Base-by-base conservation (phyloP, 2,888 invertebrate genomes). In the Rhingia campestris region DNA sequence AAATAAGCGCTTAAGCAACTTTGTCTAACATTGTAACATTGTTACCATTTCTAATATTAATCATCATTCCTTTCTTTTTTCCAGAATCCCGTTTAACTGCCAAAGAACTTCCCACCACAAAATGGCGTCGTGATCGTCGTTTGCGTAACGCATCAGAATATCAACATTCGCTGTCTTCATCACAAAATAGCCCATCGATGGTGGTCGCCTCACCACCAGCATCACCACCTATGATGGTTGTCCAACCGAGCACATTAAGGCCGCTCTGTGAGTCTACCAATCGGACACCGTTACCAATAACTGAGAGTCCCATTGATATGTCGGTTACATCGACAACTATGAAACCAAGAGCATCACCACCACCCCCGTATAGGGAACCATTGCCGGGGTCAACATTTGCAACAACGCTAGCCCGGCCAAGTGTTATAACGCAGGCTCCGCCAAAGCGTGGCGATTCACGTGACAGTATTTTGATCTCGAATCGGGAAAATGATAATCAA, bases 51-150 rank as follows among this genome's bases (percentile, higher is more conserved):
- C n/a, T n/a, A n/a, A n/a, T n/a, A 12, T 14, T 45, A 22, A 49
- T 9, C 67, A 0, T 32, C 0, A 54, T 56, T 75, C 75, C 4
- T 66, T 82, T 86, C 81, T 76, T 45, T 53, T 6, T 89, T 89
- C 32, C 88, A 91, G 91, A 91, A 88, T 88, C 90, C 86, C 90
- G 91, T 77, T 87, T 91, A 87, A 89, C 90, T 67, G 91, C 92
- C 69, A 95, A 94, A 90, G 95, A 95, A 87, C 91, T 94, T 86
- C 92, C 93, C 77, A 95, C 95, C 6, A 93, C 94, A 67, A 95
- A 95, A 91, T 95, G 95, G 95, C 93, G 95, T 81, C 93, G 95
- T 63, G 95, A 95, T 86, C 93, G 95, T 45, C 93, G 95, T 32
- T 90, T 92, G 67, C 92, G 93, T 1, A 91, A 92, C 4, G 88